A percentile compares a stretch with the other conserved stretches of the same genome.
Evolutionary conservation across 2,113 vertebrate genomes (phyloP).

Genomic region (Typhlomys cinereus): DNA sequence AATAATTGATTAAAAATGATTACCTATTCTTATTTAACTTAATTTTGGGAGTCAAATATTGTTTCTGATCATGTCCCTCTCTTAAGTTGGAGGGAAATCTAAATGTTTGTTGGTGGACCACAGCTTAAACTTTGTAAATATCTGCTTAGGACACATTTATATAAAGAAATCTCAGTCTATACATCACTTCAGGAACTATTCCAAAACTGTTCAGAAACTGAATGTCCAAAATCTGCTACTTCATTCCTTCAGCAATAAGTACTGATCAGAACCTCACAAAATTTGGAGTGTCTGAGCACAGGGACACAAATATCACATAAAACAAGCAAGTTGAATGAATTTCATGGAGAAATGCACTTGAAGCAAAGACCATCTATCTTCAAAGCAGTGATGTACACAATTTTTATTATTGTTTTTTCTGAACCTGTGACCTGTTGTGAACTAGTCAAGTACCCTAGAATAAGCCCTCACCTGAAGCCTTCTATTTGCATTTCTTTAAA

Average conservation of each 20-base stretch:
- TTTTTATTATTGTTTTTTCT: background rate
- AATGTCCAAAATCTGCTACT: background rate
- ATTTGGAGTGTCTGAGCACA: background rate
- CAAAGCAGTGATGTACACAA: background rate
- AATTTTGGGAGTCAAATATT: background rate
- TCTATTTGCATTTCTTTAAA: slow-evolving; percentile 53
- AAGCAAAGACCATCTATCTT: slow-evolving; percentile 32
- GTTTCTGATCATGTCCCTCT: background rate
- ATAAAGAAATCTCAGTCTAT: slow-evolving; percentile 24
- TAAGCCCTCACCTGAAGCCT: no score
- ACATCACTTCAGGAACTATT: slow-evolving; percentile 1
- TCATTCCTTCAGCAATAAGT: slow-evolving; percentile 5
- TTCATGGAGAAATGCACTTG: background rate
- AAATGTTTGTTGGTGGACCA: background rate
- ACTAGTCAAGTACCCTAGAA: no score
- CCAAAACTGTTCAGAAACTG: background rate
- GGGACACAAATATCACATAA: background rate
- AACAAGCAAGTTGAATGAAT: background rate
- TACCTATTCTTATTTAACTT: background rate
- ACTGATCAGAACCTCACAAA: background rate
- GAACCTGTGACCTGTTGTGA: no score
- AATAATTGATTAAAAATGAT: background rate
- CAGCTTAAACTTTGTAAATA: background rate
- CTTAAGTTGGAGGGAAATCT: slow-evolving; percentile 31
- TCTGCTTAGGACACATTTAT: slow-evolving; percentile 34